A percentile compares a stretch with the other conserved stretches of the same genome.
Evolutionary conservation across 2,113 vertebrate species (phyloP).

Genomic region (Grus americana): DNA sequence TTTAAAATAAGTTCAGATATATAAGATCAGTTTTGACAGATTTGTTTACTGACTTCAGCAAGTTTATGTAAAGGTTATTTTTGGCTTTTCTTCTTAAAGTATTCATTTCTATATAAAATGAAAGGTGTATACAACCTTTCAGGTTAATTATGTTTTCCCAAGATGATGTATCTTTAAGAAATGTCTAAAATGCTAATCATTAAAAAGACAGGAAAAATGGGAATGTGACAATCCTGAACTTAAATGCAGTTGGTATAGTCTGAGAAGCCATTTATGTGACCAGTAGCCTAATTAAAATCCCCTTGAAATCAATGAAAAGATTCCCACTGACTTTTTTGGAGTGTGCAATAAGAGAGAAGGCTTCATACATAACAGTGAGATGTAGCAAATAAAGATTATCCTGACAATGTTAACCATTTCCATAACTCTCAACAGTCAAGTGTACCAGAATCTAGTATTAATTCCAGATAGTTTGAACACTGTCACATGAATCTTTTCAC

Average conservation of each 20-base stretch:
- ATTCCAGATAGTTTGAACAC: neutral
- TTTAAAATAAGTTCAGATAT: neutral
- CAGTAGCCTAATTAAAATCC: neutral
- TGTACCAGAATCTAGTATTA: neutral
- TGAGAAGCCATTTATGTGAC: neutral
- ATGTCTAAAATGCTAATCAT: neutral
- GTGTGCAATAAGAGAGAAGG: neutral
- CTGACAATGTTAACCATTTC: neutral
- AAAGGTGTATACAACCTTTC: neutral
- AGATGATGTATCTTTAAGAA: neutral
- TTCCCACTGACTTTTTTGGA: neutral
- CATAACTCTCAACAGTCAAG: neutral
- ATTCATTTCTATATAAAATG: neutral
- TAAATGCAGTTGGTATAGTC: neutral
- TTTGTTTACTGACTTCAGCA: neutral
- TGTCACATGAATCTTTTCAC: neutral
- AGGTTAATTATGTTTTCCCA: neutral
- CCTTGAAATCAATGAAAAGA: neutral
- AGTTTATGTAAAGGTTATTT: neutral
- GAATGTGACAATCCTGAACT: neutral
- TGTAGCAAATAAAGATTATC: neutral
- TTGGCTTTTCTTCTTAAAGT: neutral
- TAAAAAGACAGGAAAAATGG: neutral
- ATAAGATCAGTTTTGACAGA: neutral
- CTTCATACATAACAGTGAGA: neutral